Evolutionary conservation across 2,888 invertebrate genomes (phyloP), one percentile per base, ranked within the genome.

Genomic region (Limenitis camilla): DNA sequence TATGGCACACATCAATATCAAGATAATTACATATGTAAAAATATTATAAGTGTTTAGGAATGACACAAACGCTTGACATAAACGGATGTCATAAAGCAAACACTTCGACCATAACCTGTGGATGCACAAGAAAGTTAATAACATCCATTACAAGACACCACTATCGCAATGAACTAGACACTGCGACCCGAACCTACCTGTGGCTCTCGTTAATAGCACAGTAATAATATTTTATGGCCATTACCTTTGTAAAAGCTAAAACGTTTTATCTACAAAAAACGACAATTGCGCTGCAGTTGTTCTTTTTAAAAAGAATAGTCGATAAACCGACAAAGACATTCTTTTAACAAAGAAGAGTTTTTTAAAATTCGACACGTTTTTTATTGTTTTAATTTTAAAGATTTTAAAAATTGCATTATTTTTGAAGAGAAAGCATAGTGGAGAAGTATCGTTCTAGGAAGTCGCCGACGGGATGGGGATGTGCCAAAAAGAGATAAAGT

Each of bases 401-500:
- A 53, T 62, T 56, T 65, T 65, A 58, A 64, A 56, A 52, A 42
- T 49, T 47, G 48, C 41, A 35, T 56, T 54, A 64, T 67, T 70
- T 68, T 68, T 68, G 65, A 70, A 69, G 66, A 76, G 74, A 79
- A 82, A 83, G 76, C 76, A 72, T 72, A 74, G 69, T 67, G 71
- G 65, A 65, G 67, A 68, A 72, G 81, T 78, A 77, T 80, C 79
- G 72, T 83, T 83, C 78, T 77, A 81, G 82, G 84, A 86, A 86
- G 81, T 80, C 76, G 74, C 70, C 77, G 77, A 78, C 80, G 80
- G 80, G 78, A 82, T 80, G 81, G 83, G 88, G 84, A 88, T 86
- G 87, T 88, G 88, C 88, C 88, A 88, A 88, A 88, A 88, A 88
- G 88, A 88, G 87, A 88, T 88, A 88, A 88, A 88, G 88, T 88